Percentiles rank a stretch among this genome's conserved stretches.
phyloP scores from a whole-genome alignment of 2,888 invertebrate species.

The Amiota communis region DNA sequence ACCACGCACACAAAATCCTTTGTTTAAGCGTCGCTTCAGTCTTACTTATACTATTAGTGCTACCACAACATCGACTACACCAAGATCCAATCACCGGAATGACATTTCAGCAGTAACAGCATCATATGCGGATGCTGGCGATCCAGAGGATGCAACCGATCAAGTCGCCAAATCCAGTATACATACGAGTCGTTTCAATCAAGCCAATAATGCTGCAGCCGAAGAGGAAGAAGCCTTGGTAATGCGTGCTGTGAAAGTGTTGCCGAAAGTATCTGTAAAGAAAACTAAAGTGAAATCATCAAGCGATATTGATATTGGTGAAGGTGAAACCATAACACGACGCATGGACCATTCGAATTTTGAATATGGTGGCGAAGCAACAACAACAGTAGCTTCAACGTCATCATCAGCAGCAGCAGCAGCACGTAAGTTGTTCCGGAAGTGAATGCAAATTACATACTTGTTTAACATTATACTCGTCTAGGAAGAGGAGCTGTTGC shows the following conservation, averaged over 20 bases:
- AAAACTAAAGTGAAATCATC: conserved; percentile 34
- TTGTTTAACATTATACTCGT: conserved; percentile 42
- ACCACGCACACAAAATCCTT: conserved; percentile 70
- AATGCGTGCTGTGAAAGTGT: conserved; percentile 52
- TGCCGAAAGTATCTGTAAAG: conserved; percentile 45
- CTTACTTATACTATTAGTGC: conserved; percentile 60
- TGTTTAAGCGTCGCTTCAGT: conserved; percentile 73
- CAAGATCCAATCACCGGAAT: background rate
- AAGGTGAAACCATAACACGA: conserved; percentile 42
- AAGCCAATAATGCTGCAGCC: conserved; percentile 58
- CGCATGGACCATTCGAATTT: conserved; percentile 35
- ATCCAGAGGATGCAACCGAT: conserved; percentile 58
- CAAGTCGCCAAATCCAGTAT: conserved; percentile 72
- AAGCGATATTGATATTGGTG: conserved; percentile 39
- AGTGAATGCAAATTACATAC: conserved; percentile 36
- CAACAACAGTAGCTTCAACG: conserved; percentile 24
- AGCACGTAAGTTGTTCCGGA: conserved; percentile 9
- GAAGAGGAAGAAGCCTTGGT: conserved; percentile 36
- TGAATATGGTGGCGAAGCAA: conserved; percentile 26
- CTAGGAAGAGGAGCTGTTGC: background rate
- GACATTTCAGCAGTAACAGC: background rate
- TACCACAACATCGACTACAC: conserved; percentile 44
- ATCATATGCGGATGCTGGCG: background rate
- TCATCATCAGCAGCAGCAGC: conserved; percentile 34
- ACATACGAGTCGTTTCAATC: conserved; percentile 69